Conservation (phyloP, 2,888 invertebrate species). For the Trisateles emortualis region DNA sequence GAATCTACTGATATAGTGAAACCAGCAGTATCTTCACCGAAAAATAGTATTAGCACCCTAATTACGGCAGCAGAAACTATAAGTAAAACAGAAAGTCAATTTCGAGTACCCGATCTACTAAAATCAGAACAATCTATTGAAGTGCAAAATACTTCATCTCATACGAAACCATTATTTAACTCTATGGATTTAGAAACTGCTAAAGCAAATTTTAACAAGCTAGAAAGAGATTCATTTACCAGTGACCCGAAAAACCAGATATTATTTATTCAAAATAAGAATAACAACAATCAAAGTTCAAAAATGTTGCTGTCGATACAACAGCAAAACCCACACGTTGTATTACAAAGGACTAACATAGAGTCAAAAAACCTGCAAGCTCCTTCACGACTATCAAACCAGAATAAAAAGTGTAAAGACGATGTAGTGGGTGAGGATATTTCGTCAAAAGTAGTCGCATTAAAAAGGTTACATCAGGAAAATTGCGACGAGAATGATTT, state of each 20-base stretch:
- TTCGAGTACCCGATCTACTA: slow-evolving; percentile 62
- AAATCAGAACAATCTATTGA: slow-evolving; percentile 58
- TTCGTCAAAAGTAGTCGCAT: slow-evolving; percentile 80
- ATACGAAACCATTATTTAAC: slow-evolving; percentile 60
- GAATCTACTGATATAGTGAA: slow-evolving; percentile 51
- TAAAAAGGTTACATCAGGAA: slow-evolving; percentile 81
- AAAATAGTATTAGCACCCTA: slow-evolving; percentile 66
- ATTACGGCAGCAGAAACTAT: slow-evolving; percentile 75
- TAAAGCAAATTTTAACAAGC: slow-evolving; percentile 64
- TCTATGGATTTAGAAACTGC: slow-evolving; percentile 65
- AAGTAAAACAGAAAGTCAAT: slow-evolving; percentile 67
- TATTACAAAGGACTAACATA: slow-evolving; percentile 71
- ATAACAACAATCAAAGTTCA: slow-evolving; percentile 66
- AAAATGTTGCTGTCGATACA: slow-evolving; percentile 79
- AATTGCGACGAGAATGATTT: slow-evolving; percentile 84
- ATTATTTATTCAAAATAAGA: slow-evolving; percentile 76
- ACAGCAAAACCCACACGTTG: slow-evolving; percentile 73
- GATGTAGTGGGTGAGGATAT: slow-evolving; percentile 65
- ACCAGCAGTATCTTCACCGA: slow-evolving; percentile 28
- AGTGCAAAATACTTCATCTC: slow-evolving; percentile 48
- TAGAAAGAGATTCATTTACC: slow-evolving; percentile 63
- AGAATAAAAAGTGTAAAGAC: slow-evolving; percentile 78
- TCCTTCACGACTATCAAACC: slow-evolving; percentile 80
- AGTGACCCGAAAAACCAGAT: slow-evolving; percentile 77
- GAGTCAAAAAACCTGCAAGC: slow-evolving; percentile 82